Base-by-base conservation (phyloP, 1,140 invertebrate genomes). In the Amphibalanus amphitrite region DNA sequence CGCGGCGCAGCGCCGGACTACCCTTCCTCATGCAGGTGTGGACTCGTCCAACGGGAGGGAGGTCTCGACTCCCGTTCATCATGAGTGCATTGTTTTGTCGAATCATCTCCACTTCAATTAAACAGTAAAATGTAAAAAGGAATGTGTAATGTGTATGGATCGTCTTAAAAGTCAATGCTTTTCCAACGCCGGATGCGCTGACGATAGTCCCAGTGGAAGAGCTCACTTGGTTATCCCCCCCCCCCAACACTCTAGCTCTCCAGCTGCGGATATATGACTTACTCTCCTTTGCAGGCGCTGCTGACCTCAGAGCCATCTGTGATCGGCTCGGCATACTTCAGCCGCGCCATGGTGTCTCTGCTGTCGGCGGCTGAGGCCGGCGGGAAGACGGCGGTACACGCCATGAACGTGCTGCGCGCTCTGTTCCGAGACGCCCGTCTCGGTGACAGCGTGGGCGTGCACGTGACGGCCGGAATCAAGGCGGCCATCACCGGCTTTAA, bases 1-100 rank as follows among this genome's bases (percentile, higher is more conserved):
- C 93, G 0, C 82, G 94, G 67, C 82, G 95, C 75, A 95, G 92
- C 81, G 94, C 92, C 33, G 94, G 94, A 20, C 82, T 96, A 69
- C 93, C 93, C 0, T 95, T 92, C 79, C 90, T 94, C 83, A 85
- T 95, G 74, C 90, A 92, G 84, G 90, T 70, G 67, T 33, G 47
- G 25, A 59, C 47, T 59, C 47, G 47, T 38, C 33, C 33, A 38
- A n/a, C n/a, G n/a, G n/a, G n/a, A n/a, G n/a, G n/a, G n/a, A n/a
- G n/a, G n/a, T n/a, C n/a, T n/a, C n/a, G n/a, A n/a, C n/a, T n/a
- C n/a, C n/a, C n/a, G n/a, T n/a, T n/a, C n/a, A n/a, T n/a, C n/a
- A n/a, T n/a, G n/a, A n/a, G n/a, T n/a, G n/a, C n/a, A n/a, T n/a
- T n/a, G n/a, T n/a, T n/a, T n/a, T n/a, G n/a, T n/a, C n/a, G n/a